Base-by-base conservation (phyloP, 2,113 vertebrate species). In the Pampusana beccarii region DNA sequence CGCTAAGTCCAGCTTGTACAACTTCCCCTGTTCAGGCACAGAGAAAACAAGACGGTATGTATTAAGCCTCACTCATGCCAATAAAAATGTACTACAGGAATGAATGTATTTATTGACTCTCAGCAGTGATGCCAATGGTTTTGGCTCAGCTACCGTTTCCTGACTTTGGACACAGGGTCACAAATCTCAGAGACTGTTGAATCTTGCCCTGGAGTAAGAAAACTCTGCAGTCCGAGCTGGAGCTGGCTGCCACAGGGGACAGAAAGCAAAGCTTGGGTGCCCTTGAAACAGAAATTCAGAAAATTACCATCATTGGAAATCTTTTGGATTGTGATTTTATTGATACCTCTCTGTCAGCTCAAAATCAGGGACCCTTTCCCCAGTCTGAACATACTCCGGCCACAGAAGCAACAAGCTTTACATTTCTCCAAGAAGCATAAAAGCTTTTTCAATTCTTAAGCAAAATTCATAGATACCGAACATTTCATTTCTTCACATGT, bases 61-160 rank as follows among this genome's bases (percentile, higher is more conserved):
- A 91, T 89, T 80, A 95, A 79, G 58, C 29, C 50, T 92, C 5
- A 0, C 44, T 96, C 48, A 50, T 72, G 80, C 95, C 94, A 95
- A 89, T 87, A 87, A 91, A 95, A 95, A 96, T 85, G 89, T 94
- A 91, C 78, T 90, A 67, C 86, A 92, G 91, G 75, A 93, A 95
- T 91, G 57, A 88, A 86, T 80, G 58, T 80, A 91, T 97, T 95
- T 97, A 93, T 87, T 95, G 95, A 94, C 31, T 91, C 80, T 78
- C 83, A 84, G 86, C 84, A 87, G 78, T 29, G 50, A 70, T 97
- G 93, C 91, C 91, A 89, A 82, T 61, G 84, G 57, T 79, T 93
- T 92, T 95, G 94, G 90, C 87, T 91, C 80, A 81, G 25, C 34
- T 93, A 28, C 61, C 44, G 16, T 50, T 89, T 95, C 84, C 93